Conservation (phyloP, 2,113 vertebrate genomes). For the Cervus canadensis region DNA sequence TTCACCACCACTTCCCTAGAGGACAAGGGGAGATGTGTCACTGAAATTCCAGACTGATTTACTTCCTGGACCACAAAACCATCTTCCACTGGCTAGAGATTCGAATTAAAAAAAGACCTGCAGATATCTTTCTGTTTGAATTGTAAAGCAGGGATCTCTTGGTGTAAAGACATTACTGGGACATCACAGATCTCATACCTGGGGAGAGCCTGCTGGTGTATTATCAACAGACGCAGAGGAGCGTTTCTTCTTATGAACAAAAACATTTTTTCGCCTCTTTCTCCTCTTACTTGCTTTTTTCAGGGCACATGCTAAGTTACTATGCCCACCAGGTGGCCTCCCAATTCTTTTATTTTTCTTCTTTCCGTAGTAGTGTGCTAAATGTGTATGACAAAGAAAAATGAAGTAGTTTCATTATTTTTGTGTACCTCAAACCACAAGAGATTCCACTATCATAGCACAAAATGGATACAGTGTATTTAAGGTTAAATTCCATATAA, state of each 20-base stretch:
- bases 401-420: constrained; percentile 33
- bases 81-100: neutral
- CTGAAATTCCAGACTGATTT: neutral
- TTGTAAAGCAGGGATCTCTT: neutral
- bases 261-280: constrained; percentile 96
- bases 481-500: neutral
- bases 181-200: constrained; percentile 80
- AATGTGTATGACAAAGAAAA: constrained; percentile 64
- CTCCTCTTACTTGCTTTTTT: constrained; percentile 93
- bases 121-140: neutral
- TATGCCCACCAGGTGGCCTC: constrained; percentile 91
- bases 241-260: constrained; percentile 97
- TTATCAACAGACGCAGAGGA: constrained; percentile 94
- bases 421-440: neutral
- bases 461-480: neutral
- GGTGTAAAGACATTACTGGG: neutral
- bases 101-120: neutral
- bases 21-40: neutral
- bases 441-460: neutral
- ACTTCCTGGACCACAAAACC: neutral
- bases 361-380: constrained; percentile 97
- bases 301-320: constrained; percentile 92
- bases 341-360: constrained; percentile 94
- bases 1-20: constrained; percentile 93
- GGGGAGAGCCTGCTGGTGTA: constrained; percentile 93